Conservation (phyloP, 1,140 invertebrate genomes). For the Leptonema lineaticorne region DNA sequence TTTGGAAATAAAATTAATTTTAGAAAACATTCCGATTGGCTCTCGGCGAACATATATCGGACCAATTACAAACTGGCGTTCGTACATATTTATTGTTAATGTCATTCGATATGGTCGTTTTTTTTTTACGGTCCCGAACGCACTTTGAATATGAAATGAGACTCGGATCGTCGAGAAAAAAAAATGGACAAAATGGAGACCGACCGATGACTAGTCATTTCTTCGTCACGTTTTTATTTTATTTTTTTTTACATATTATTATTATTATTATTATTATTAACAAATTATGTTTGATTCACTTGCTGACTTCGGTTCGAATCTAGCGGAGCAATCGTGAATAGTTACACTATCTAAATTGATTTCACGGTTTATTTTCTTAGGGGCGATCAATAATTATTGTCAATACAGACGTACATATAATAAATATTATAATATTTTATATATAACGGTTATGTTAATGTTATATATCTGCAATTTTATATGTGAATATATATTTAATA, state of each 20-base stretch:
- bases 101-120: not conserved
- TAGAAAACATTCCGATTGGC: too few species aligned
- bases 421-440: too few species aligned
- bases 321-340: not conserved
- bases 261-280: not conserved
- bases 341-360: not conserved
- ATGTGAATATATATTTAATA: too few species aligned
- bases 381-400: too few species aligned
- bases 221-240: not conserved
- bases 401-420: too few species aligned
- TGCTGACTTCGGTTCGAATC: too few species aligned
- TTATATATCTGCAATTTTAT: too few species aligned
- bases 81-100: conserved; percentile 13
- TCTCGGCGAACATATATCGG: not conserved
- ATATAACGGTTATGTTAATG: too few species aligned
- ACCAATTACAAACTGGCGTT: not conserved
- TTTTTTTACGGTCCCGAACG: not conserved
- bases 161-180: not conserved
- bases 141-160: conserved; percentile 9
- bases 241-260: conserved; percentile 1
- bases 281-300: not conserved
- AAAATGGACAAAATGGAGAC: conserved; percentile 9
- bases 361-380: not conserved
- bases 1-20: too few species aligned
- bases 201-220: conserved; percentile 6